Base-by-base conservation (phyloP, 2,888 invertebrate species). In the Plebejus argus region DNA sequence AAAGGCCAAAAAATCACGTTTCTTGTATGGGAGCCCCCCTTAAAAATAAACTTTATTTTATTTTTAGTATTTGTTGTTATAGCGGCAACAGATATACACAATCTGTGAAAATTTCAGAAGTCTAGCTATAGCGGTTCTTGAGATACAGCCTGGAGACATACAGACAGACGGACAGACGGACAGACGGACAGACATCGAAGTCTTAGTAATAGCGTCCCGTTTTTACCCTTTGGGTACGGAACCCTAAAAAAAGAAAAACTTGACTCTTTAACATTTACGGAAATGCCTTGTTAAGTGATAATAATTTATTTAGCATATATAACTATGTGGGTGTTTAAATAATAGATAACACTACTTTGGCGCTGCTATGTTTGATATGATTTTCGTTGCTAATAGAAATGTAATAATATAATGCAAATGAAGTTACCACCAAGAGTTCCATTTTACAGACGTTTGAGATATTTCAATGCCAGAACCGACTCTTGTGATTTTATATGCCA, bases 361-460 rank as follows among this genome's bases (percentile, higher is more conserved):
- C n/a, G 6, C 56, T 56, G 7, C 56, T n/a, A 53, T 15, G 8
- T 58, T 5, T n/a, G 56, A 6, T 10, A 86, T 76, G 39, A 92
- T 81, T 77, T 92, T 92, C 78, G 91, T 90, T 91, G 92, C 80
- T 70, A 75, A 81, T 77, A 33, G 70, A 76, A 77, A 33, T 71
- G 71, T 49, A 76, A 56, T 76, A 79, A n/a, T n/a, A 28, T 28
- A 28, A 28, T 28, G 2, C 79, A 61, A 77, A 66, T 74, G 78
- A 39, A 79, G 82, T 91, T 91, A 93, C 93, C 93, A 93, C 93
- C 92, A 93, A 74, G 89, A 86, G 80, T 87, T 88, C 78, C 82
- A 84, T 28, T 85, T 85, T 53, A 86, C 80, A 76, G 84, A 83
- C 28, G 86, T 81, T 80, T 86, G 86, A 91, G 91, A 92, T 82